phyloP scores from a whole-genome alignment of 2,888 invertebrate genomes.

The Bimastos eiseni region DNA sequence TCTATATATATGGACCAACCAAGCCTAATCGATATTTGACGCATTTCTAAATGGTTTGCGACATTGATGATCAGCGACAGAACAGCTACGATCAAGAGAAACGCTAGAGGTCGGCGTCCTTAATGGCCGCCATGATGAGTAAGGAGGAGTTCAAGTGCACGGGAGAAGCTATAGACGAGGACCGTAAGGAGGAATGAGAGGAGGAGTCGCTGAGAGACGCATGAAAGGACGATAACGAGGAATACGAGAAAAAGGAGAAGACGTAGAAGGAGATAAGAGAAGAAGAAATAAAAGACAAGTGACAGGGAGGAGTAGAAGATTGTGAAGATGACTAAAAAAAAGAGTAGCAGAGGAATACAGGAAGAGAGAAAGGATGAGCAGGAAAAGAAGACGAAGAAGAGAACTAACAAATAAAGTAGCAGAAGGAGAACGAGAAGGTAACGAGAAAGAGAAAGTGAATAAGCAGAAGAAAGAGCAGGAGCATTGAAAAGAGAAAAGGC shows the following conservation, averaged over 20 bases:
- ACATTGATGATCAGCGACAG: not conserved
- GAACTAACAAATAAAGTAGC: not conserved
- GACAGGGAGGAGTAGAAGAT: not conserved
- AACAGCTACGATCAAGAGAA: not conserved
- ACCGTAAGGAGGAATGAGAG: not conserved
- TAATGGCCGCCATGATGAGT: not conserved
- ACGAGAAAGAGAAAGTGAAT: too few species aligned
- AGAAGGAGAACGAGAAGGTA: not conserved
- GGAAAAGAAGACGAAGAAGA: not conserved
- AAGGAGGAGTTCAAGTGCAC: not conserved
- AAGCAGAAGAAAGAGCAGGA: not conserved
- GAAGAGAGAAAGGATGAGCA: not conserved
- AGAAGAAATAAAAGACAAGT: not conserved
- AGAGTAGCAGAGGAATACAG: not conserved
- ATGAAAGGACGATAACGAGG: not conserved
- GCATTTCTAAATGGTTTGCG: not conserved
- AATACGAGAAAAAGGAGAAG: not conserved
- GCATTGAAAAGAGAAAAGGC: not conserved
- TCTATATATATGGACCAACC: not conserved
- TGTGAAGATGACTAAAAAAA: not conserved
- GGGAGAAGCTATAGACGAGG: not conserved
- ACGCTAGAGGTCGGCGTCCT: too few species aligned
- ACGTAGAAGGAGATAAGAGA: not conserved
- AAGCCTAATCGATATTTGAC: not conserved
- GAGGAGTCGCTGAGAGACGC: not conserved